These are phyloP conservation scores for Poeciliopsis retropinna DNA, from an alignment of 2,113 vertebrate species.

Conservation along the genomic window DNA sequence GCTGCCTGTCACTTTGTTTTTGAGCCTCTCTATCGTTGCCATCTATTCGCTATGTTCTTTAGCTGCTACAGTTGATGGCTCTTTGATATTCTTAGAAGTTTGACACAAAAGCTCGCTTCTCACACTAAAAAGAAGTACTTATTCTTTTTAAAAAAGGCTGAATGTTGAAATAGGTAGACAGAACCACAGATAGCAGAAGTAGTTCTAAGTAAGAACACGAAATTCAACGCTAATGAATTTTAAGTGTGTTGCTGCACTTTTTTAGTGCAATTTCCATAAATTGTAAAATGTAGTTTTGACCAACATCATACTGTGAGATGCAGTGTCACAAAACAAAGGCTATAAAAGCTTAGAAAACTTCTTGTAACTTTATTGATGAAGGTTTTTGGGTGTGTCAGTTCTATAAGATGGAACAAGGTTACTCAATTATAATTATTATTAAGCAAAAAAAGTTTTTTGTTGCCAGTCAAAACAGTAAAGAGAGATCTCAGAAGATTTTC, in stretches of 20 bases:
- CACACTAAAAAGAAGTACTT: background rate
- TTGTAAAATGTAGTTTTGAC: background rate
- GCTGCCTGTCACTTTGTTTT: constrained; percentile 55
- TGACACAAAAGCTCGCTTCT: background rate
- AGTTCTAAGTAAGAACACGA: background rate
- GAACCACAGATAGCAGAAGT: background rate
- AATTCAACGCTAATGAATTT: background rate
- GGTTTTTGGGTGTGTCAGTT: too few relatives aligned
- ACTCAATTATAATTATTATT: background rate
- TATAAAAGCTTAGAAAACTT: background rate
- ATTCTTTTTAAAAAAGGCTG: background rate
- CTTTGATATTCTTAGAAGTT: background rate
- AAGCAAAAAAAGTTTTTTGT: background rate
- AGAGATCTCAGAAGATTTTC: background rate
- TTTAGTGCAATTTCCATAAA: too few relatives aligned
- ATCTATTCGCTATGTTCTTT: constrained; percentile 42
- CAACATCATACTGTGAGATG: background rate
- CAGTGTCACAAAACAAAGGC: background rate
- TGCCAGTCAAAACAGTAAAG: background rate
- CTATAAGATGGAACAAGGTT: background rate
- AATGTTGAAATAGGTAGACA: constrained; percentile 8
- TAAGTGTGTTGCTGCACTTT: background rate
- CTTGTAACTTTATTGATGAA: background rate
- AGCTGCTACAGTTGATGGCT: background rate
- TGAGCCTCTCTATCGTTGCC: constrained; percentile 38